These are phyloP conservation scores for Chymomyza caudatula DNA, from an alignment of 2,888 invertebrate species.

Conservation along the genomic window DNA sequence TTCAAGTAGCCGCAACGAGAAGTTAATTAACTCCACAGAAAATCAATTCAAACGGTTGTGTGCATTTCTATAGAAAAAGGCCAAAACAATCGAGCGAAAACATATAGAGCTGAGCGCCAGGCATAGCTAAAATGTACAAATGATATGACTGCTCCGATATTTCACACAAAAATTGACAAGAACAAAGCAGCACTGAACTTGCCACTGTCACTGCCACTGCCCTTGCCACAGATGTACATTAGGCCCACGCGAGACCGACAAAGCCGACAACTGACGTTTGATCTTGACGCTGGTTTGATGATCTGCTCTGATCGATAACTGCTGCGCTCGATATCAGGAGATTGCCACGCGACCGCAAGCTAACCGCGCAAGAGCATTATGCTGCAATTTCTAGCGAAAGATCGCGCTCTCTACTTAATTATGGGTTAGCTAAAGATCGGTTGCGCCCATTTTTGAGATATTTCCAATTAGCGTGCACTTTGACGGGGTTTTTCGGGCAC, in stretches of 20 bases:
- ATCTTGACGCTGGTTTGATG: slow-evolving; percentile 45
- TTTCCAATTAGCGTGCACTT: slow-evolving; percentile 59
- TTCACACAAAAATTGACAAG: slow-evolving; percentile 65
- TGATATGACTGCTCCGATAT: slow-evolving; percentile 62
- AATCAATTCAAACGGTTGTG: slow-evolving; percentile 61
- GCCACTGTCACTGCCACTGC: slow-evolving; percentile 16
- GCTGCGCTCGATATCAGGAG: slow-evolving; percentile 45
- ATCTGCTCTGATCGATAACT: slow-evolving; percentile 60
- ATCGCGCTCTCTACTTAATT: slow-evolving; percentile 50
- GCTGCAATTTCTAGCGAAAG: slow-evolving; percentile 61
- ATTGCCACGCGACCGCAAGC: slow-evolving; percentile 77
- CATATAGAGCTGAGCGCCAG: slow-evolving; percentile 61
- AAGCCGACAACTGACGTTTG: slow-evolving; percentile 59
- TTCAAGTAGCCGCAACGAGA: slow-evolving; percentile 67
- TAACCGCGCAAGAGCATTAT: slow-evolving; percentile 32
- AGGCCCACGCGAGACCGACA: slow-evolving; percentile 44
- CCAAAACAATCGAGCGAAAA: slow-evolving; percentile 55
- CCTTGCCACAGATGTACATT: slow-evolving; percentile 9
- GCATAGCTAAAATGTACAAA: slow-evolving; percentile 77
- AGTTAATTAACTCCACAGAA: slow-evolving; percentile 60
- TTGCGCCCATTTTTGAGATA: slow-evolving; percentile 56
- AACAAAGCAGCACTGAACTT: slow-evolving; percentile 32
- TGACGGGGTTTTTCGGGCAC: slow-evolving; percentile 24
- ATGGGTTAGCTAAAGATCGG: slow-evolving; percentile 71
- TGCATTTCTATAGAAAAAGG: slow-evolving; percentile 59